Conservation (phyloP, 2,113 vertebrate species). For the Serilophus lunatus region DNA sequence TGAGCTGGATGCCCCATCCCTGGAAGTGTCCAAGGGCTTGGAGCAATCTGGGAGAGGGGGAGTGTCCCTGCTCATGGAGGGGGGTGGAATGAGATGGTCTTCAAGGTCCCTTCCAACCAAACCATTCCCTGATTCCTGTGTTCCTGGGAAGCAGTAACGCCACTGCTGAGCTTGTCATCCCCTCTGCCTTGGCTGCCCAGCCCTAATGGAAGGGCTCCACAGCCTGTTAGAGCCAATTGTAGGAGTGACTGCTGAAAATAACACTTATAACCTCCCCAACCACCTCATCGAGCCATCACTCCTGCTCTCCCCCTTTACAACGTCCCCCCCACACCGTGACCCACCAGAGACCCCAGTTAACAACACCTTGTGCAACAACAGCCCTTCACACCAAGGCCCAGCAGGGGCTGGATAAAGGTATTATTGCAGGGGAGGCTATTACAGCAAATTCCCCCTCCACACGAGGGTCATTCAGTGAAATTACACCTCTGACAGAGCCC, state of each 20-base stretch:
- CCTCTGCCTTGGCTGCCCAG: background rate
- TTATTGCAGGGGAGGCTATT: background rate
- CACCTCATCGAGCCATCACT: background rate
- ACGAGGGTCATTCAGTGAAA: background rate
- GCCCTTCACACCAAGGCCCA: background rate
- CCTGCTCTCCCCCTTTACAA: background rate
- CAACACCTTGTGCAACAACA: background rate
- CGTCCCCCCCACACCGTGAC: fast-evolving
- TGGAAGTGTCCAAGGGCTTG: background rate
- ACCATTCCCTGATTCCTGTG: background rate
- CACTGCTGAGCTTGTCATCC: too few species aligned
- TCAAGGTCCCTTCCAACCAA: background rate
- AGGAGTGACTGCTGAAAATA: background rate
- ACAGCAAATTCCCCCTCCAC: background rate
- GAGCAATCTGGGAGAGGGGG: background rate
- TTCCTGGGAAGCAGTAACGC: background rate
- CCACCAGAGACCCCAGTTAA: background rate
- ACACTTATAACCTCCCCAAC: background rate
- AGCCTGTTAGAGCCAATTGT: too few species aligned
- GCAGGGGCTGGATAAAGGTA: background rate
- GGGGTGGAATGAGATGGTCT: fast-evolving
- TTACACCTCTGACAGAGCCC: background rate
- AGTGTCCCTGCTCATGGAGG: background rate
- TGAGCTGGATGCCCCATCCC: background rate
- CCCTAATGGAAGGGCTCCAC: background rate